phyloP scores from a whole-genome alignment of 2,888 invertebrate species.

The Polyploca ridens region DNA sequence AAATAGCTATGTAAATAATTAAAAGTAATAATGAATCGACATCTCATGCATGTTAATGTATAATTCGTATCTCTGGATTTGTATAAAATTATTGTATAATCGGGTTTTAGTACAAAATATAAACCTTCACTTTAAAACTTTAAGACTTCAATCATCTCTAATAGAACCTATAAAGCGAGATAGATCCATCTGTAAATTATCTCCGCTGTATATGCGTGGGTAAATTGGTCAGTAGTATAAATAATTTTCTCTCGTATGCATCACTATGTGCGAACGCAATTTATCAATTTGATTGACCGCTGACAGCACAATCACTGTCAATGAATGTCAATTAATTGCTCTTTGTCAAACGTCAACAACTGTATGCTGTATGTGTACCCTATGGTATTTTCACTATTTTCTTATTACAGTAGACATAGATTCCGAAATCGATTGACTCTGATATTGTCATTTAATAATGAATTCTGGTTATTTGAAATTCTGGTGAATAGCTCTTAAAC shows the following conservation, averaged over 20 bases:
- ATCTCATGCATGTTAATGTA: too few relatives aligned
- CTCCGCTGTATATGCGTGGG: not conserved
- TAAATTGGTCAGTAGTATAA: constrained; percentile 8
- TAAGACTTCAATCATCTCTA: too few relatives aligned
- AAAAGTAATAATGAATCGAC: too few relatives aligned
- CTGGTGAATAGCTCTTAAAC: not conserved
- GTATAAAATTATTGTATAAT: too few relatives aligned
- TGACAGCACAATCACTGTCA: constrained; percentile 58
- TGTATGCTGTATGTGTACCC: constrained; percentile 12
- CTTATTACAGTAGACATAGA: not conserved
- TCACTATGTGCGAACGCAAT: constrained; percentile 31
- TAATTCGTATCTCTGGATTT: too few relatives aligned
- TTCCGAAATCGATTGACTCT: not conserved
- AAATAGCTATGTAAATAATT: too few relatives aligned
- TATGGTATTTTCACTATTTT: not conserved
- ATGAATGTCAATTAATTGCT: constrained; percentile 67
- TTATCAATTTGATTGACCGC: constrained; percentile 54
- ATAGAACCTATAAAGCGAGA: too few relatives aligned
- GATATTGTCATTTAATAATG: not conserved
- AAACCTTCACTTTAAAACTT: too few relatives aligned
- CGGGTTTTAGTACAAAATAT: too few relatives aligned
- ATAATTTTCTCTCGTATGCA: constrained; percentile 11
- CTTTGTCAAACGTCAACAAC: constrained; percentile 40
- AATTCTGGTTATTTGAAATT: not conserved
- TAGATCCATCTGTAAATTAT: not conserved